Percentiles rank a stretch among this genome's conserved stretches.
Evolutionary conservation across 2,888 invertebrate genomes (phyloP).

Genomic region (Cataglyphis rosenhaueri): DNA sequence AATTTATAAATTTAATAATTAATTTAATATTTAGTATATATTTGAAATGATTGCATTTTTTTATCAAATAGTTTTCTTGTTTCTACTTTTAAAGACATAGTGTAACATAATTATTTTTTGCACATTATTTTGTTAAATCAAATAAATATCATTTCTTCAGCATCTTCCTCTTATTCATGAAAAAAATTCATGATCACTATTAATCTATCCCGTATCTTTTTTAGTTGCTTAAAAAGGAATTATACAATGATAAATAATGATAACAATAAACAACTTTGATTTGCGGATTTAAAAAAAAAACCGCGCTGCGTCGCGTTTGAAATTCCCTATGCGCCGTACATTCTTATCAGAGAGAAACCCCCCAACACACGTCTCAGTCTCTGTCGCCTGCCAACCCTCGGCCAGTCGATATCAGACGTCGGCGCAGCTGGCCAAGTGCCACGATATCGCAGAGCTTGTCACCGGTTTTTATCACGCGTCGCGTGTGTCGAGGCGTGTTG

Average conservation of each 20-base stretch:
- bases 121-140: not conserved
- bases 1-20: too few relatives aligned
- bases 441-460: not conserved
- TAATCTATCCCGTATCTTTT: not conserved
- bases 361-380: slow-evolving; percentile 39
- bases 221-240: not conserved
- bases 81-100: not conserved
- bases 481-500: not conserved
- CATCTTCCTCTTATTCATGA: not conserved
- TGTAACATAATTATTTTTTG: not conserved
- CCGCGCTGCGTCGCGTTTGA: slow-evolving; percentile 30
- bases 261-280: not conserved
- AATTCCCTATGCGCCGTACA: slow-evolving; percentile 66
- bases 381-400: slow-evolving; percentile 72
- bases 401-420: slow-evolving; percentile 82
- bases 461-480: not conserved
- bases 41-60: not conserved
- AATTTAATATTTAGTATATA: too few relatives aligned
- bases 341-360: slow-evolving; percentile 65
- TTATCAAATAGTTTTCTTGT: not conserved
- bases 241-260: not conserved
- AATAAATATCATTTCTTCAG: not conserved
- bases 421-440: slow-evolving; percentile 58
- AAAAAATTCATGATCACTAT: not conserved
- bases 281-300: too few relatives aligned